Percentiles rank a stretch among this genome's conserved stretches.
phyloP scores from a whole-genome alignment of 2,113 vertebrate genomes.

The Phylloscopus trochilus region DNA sequence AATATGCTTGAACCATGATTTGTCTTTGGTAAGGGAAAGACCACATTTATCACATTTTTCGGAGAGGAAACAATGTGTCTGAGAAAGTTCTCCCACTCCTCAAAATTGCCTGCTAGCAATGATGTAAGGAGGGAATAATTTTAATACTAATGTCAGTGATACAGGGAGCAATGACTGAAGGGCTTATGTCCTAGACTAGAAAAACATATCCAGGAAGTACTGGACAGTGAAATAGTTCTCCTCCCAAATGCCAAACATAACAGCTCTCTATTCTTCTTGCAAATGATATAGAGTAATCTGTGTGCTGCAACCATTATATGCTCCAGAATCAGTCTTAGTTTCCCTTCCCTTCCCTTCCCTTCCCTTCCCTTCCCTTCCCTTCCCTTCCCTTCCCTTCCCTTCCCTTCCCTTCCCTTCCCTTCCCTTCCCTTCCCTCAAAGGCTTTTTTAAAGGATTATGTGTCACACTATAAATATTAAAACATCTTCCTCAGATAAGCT shows the following conservation, averaged over 20 bases:
- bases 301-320: neutral
- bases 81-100: neutral
- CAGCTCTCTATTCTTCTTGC: neutral
- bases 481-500: neutral
- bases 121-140: neutral
- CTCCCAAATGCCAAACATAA: neutral
- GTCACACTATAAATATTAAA: neutral
- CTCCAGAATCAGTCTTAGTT: neutral
- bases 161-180: neutral
- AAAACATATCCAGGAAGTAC: neutral
- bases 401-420: too few species aligned
- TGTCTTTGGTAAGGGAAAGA: neutral
- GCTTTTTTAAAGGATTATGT: neutral
- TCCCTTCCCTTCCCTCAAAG: neutral
- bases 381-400: neutral
- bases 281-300: neutral
- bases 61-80: neutral
- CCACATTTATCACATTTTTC: neutral
- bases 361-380: neutral
- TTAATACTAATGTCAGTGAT: neutral
- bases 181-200: neutral
- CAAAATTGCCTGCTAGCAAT: neutral
- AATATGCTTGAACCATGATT: neutral
- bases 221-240: neutral
- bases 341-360: accelerated